Percentiles rank a stretch among this genome's conserved stretches.
phyloP scores from a whole-genome alignment of 1,140 invertebrate genomes.

The Semibalanus balanoides region DNA sequence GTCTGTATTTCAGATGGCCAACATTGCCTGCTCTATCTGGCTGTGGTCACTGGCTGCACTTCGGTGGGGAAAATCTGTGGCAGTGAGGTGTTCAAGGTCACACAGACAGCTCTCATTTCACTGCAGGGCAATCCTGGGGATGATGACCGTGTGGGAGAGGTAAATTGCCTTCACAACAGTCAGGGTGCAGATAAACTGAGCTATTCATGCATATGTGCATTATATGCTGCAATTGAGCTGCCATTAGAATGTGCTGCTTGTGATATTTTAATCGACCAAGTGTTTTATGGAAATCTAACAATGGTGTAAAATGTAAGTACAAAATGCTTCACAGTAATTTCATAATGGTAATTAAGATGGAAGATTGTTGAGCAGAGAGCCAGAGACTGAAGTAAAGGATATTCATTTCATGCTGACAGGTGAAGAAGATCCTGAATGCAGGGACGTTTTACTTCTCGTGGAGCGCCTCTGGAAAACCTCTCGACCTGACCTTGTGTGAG shows the following conservation, averaged over 20 bases:
- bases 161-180: background rate
- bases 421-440: constrained; percentile 71
- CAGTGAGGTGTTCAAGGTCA: constrained; percentile 85
- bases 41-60: constrained; percentile 84
- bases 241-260: too few relatives aligned
- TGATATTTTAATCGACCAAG: too few relatives aligned
- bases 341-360: too few relatives aligned
- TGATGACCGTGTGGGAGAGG: constrained; percentile 15
- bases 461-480: constrained; percentile 35
- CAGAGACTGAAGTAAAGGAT: too few relatives aligned
- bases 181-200: too few relatives aligned
- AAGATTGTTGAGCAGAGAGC: too few relatives aligned
- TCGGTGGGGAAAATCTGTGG: constrained; percentile 88
- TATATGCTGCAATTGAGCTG: too few relatives aligned
- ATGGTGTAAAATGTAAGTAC: too few relatives aligned
- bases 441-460: constrained; percentile 95
- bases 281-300: too few relatives aligned
- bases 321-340: too few relatives aligned
- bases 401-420: too few relatives aligned
- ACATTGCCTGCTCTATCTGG: constrained; percentile 64
- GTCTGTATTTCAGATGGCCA: constrained; percentile 41
- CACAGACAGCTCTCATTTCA: constrained; percentile 76
- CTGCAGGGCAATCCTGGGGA: constrained; percentile 31
- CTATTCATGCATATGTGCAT: too few relatives aligned
- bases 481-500: constrained; percentile 85